These are phyloP conservation scores for Nomada flava DNA, from an alignment of 2,888 invertebrate genomes.

Conservation along the genomic window DNA sequence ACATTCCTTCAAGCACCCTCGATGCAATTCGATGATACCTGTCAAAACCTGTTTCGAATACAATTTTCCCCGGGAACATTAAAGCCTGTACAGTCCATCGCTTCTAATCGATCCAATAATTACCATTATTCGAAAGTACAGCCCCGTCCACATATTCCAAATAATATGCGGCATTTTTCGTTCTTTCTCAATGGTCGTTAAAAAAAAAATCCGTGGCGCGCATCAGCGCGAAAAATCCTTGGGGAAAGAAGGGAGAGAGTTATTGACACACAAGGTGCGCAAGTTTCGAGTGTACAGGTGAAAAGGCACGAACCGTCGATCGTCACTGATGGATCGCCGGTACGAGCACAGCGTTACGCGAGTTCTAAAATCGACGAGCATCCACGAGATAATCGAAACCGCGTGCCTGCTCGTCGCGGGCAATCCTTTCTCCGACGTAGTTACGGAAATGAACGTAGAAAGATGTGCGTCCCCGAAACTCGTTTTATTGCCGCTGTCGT, in stretches of 20 bases:
- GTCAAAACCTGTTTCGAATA: conserved; percentile 22
- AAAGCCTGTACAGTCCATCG: background rate
- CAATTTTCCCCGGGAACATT: conserved; percentile 15
- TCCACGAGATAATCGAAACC: conserved; percentile 48
- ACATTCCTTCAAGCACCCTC: background rate
- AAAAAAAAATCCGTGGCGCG: no score
- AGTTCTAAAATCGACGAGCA: conserved; percentile 56
- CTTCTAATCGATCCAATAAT: conserved; percentile 15
- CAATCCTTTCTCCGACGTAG: conserved; percentile 55
- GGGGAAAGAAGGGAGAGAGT: no score
- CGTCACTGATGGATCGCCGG: conserved; percentile 45
- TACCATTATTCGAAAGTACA: no score
- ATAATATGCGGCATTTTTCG: no score
- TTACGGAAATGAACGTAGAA: conserved; percentile 58
- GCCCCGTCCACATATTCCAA: no score
- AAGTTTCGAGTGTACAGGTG: background rate
- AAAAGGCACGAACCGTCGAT: background rate
- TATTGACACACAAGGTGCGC: background rate
- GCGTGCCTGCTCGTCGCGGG: conserved; percentile 11
- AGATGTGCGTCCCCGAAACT: conserved; percentile 37
- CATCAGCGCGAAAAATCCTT: no score
- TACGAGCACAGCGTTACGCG: conserved; percentile 39
- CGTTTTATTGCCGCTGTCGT: conserved; percentile 37
- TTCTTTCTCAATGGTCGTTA: no score
- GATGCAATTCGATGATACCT: conserved; percentile 23